Evolutionary conservation across 2,797 vertebrate species (phyloP), one percentile per base, ranked within the genome.

Genomic region (Simalia tracyae): DNA sequence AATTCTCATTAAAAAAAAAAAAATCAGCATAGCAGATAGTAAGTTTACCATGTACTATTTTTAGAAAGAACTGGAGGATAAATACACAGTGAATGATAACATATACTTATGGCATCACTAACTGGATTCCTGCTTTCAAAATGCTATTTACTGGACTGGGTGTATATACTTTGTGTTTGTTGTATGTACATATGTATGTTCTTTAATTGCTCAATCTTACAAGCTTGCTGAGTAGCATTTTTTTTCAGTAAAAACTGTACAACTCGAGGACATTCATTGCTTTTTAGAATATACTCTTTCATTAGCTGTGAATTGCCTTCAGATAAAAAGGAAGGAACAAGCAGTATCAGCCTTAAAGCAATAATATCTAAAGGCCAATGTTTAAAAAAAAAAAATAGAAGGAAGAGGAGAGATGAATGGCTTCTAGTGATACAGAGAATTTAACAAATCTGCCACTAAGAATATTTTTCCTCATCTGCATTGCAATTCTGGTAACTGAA

Each of bases 191-290:
- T 26, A 46, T 50, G 50, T 87, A 89, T 86, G 46, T 68, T 93
- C 60, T 56, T 17, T 86, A n/a, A n/a, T 89, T 24, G 2, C 61
- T 89, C 63, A 64, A 36, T 36, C 36, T 36, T 36, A 36, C 36
- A 36, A 93, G 31, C 93, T 66, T 12, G 63, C n/a, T 5, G 15
- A 94, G 19, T 24, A 4, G 46, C 92, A 94, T 92, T 28, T 93
- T 90, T 86, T 86, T 6, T 50, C 10, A 87, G 68, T 94, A 94
- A 95, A 93, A 17, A 92, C 54, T 92, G 89, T 91, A 64, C 60
- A 92, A 92, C 81, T 93, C 90, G 28, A 91, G 92, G 92, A 10
- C 0, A 2, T 90, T 95, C 92, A 90, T 1, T 90, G 92, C 90
- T 3, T 22, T 2, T 50, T 6, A 24, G 7, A n/a, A 76, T 31